A percentile compares a stretch with the other conserved stretches of the same genome.
Conservation (phyloP, 1,140 invertebrate species). For the Apis cerana region DNA sequence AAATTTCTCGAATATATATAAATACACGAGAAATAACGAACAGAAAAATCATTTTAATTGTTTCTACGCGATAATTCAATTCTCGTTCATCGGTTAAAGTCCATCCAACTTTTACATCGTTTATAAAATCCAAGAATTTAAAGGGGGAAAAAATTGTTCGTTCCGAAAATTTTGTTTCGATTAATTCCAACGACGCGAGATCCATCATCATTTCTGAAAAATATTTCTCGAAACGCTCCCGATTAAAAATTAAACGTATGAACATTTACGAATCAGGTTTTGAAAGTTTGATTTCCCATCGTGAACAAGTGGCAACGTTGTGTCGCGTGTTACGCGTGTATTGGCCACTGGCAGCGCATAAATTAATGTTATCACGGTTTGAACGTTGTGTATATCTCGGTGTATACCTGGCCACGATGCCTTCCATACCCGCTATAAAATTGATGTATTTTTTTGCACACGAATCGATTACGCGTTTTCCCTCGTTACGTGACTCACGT, state of each 20-base stretch:
- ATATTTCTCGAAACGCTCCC: no score
- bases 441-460: slow-evolving; percentile 57
- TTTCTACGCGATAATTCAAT: no score
- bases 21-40: no score
- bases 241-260: no score
- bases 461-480: slow-evolving; percentile 43
- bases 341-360: slow-evolving; percentile 40
- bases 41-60: no score
- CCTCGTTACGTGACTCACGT: slow-evolving; percentile 55
- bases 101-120: no score
- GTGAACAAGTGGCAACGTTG: not conserved
- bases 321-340: slow-evolving; percentile 44
- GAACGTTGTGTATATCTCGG: slow-evolving; percentile 28
- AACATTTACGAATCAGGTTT: not conserved
- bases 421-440: slow-evolving; percentile 46
- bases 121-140: no score
- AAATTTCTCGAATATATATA: not conserved
- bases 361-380: slow-evolving; percentile 56
- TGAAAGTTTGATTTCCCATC: slow-evolving; percentile 27
- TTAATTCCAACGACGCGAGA: no score
- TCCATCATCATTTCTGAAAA: no score
- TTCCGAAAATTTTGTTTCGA: no score
- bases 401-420: slow-evolving; percentile 17
- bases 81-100: no score
- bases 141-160: no score